Evolutionary conservation across 2,797 vertebrate species (phyloP).

Genomic region (Todus mexicanus): DNA sequence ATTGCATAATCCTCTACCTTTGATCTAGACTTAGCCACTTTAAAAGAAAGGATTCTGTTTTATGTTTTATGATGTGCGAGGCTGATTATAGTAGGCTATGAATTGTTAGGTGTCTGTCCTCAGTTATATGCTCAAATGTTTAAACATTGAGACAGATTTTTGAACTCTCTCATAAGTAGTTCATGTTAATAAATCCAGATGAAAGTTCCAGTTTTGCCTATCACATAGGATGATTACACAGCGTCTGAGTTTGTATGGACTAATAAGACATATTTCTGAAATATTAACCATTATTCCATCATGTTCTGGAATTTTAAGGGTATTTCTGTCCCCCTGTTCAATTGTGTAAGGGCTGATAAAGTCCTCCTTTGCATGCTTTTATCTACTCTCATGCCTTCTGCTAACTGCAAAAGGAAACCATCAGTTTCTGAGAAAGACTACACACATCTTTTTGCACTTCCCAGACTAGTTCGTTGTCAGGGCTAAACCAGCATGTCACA

Average conservation of each 20-base stretch:
- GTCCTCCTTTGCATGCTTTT: background rate
- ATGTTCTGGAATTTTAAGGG: background rate
- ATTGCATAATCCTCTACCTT: background rate
- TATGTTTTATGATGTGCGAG: background rate
- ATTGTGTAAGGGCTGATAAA: background rate
- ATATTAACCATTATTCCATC: background rate
- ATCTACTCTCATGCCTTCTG: background rate
- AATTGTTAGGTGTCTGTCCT: slow-evolving; percentile 17
- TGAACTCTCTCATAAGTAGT: background rate
- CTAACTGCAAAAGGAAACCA: background rate
- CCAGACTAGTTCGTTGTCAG: background rate
- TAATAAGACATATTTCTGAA: background rate
- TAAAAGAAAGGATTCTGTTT: background rate
- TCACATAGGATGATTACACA: background rate
- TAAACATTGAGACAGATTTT: background rate
- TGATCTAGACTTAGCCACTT: slow-evolving; percentile 22
- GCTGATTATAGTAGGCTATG: background rate
- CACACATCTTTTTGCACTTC: background rate
- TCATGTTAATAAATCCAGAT: slow-evolving; percentile 3
- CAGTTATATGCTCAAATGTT: background rate
- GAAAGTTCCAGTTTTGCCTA: background rate
- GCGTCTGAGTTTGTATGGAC: background rate
- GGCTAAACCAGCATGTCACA: background rate
- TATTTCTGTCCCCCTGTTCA: background rate
- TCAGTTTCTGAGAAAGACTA: background rate